Percentiles rank a stretch among this genome's conserved stretches.
Evolutionary conservation across 2,113 vertebrate species (phyloP).

Genomic region (Carassius auratus): DNA sequence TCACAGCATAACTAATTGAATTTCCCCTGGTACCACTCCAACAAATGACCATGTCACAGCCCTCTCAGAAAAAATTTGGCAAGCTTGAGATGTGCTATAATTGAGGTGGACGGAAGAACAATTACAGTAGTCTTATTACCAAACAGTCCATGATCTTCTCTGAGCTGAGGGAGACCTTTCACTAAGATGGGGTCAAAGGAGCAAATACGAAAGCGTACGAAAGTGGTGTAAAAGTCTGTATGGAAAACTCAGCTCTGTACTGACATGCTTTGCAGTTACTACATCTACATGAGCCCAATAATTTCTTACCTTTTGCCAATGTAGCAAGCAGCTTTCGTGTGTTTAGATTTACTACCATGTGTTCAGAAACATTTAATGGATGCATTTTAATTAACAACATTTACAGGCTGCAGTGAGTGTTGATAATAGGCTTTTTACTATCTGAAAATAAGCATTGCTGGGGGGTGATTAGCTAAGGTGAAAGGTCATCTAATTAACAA

Average conservation of each 20-base stretch:
- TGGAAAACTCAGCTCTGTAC: neutral
- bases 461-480: slow-evolving; percentile 42
- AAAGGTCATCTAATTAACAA: slow-evolving; percentile 56
- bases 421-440: slow-evolving; percentile 26
- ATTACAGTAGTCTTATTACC: slow-evolving; percentile 75
- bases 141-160: slow-evolving; percentile 67
- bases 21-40: slow-evolving; percentile 60
- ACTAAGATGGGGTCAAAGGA: slow-evolving; percentile 49
- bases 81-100: slow-evolving; percentile 63
- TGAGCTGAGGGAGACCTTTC: slow-evolving; percentile 64
- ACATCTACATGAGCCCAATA: neutral
- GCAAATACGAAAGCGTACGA: neutral
- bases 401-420: slow-evolving; percentile 3
- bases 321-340: neutral
- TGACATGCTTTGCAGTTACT: neutral
- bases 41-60: slow-evolving; percentile 57
- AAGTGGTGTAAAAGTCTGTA: neutral
- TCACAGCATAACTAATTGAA: slow-evolving; percentile 72
- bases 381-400: neutral
- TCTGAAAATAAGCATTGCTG: slow-evolving; percentile 39
- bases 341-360: slow-evolving; percentile 4
- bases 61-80: slow-evolving; percentile 56
- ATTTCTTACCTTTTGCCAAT: neutral
- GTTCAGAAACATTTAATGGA: slow-evolving; percentile 8
- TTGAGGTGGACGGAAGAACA: slow-evolving; percentile 74